A percentile compares a stretch with the other conserved stretches of the same genome.
phyloP scores from a whole-genome alignment of 2,797 vertebrate species.

The Philypnodon macrostomus region DNA sequence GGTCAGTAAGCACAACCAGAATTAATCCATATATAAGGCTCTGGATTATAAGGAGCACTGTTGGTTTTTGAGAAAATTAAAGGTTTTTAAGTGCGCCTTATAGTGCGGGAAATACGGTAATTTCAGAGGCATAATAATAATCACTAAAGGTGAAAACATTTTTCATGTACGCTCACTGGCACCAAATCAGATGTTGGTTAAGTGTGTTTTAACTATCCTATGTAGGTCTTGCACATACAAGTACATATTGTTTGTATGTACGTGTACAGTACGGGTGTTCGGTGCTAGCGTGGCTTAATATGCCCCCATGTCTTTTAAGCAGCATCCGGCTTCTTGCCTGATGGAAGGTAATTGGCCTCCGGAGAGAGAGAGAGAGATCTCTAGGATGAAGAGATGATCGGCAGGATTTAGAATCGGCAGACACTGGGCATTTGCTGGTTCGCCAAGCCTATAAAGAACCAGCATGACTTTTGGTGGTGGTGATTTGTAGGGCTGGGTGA shows the following conservation, averaged over 20 bases:
- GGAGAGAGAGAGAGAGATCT: slow-evolving; percentile 60
- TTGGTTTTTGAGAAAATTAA: no score
- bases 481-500: no score
- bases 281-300: slow-evolving; percentile 65
- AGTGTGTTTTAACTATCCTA: slow-evolving; percentile 52
- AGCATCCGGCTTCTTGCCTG: slow-evolving; percentile 66
- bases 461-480: no score
- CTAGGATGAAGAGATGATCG: slow-evolving; percentile 18
- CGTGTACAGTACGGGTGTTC: no score
- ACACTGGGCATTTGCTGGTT: slow-evolving; percentile 43
- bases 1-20: no score
- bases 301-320: slow-evolving; percentile 61
- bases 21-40: no score
- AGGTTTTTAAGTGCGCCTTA: no score
- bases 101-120: no score
- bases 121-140: neutral
- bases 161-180: neutral
- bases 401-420: neutral
- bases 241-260: slow-evolving; percentile 37
- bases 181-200: slow-evolving; percentile 20
- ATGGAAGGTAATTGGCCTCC: slow-evolving; percentile 73
- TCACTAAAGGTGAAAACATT: slow-evolving; percentile 5
- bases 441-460: neutral
- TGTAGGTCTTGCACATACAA: slow-evolving; percentile 46
- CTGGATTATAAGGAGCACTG: no score